Evolutionary conservation across 2,888 invertebrate genomes (phyloP).

Genomic region (Macrophya alboannulata): DNA sequence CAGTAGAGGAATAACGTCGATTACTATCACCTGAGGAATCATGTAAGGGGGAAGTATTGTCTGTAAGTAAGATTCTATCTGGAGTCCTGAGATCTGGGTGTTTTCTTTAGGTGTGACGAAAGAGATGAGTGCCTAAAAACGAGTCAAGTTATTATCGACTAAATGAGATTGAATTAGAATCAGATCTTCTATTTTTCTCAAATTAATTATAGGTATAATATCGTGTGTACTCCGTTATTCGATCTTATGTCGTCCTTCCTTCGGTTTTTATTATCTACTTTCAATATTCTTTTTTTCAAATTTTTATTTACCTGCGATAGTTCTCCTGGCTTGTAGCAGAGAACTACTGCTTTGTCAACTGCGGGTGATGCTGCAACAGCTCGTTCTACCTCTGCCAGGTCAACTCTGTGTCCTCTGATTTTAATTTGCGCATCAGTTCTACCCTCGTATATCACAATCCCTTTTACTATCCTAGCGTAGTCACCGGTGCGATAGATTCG

Average conservation of each 20-base stretch:
- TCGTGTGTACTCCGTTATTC: neutral
- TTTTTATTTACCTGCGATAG: constrained; percentile 78
- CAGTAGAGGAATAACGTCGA: constrained; percentile 89
- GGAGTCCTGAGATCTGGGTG: constrained; percentile 80
- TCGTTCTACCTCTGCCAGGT: constrained; percentile 91
- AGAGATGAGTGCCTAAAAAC: constrained; percentile 88
- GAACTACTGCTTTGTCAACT: constrained; percentile 89
- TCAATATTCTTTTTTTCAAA: neutral
- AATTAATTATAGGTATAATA: neutral
- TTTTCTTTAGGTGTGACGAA: constrained; percentile 82
- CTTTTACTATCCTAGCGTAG: constrained; percentile 88
- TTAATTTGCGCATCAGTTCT: constrained; percentile 93
- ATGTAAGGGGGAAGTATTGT: constrained; percentile 88
- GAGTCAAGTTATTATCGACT: neutral
- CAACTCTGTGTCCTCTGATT: constrained; percentile 93
- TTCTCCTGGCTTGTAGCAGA: constrained; percentile 90
- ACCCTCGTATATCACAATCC: constrained; percentile 88
- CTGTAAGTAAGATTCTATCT: constrained; percentile 86
- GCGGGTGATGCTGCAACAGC: constrained; percentile 85
- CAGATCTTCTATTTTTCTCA: neutral
- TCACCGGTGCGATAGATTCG: constrained; percentile 93
- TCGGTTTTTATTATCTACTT: neutral
- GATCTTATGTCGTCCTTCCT: neutral
- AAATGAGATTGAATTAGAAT: neutral
- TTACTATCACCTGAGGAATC: constrained; percentile 88